phyloP scores from a whole-genome alignment of 2,888 invertebrate species.

The Trisateles emortualis region DNA sequence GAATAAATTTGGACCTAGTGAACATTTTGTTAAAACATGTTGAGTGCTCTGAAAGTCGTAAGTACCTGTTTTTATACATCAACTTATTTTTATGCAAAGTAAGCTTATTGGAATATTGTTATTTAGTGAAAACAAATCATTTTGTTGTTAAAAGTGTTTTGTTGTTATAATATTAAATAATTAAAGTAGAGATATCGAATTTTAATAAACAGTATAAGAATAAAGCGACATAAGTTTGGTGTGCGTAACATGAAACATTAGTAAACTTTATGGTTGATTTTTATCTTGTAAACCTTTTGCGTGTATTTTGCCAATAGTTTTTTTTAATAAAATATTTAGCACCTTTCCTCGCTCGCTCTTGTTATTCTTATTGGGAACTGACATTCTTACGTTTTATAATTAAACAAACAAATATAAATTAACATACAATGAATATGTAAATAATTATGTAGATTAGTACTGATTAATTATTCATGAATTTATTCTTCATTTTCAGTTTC shows the following conservation, averaged over 20 bases:
- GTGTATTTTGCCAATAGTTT: slow-evolving; percentile 2
- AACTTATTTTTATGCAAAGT: slow-evolving; percentile 17
- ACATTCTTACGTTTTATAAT: background rate
- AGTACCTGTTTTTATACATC: slow-evolving; percentile 48
- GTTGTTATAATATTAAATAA: background rate
- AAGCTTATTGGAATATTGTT: background rate
- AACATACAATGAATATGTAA: background rate
- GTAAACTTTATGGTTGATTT: background rate
- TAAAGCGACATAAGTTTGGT: slow-evolving; percentile 34
- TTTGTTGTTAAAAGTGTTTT: too few relatives aligned
- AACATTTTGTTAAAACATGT: slow-evolving; percentile 50
- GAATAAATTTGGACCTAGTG: slow-evolving; percentile 39
- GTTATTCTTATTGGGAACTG: background rate
- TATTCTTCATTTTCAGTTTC: slow-evolving; percentile 59
- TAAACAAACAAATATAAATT: background rate
- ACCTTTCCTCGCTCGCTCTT: background rate
- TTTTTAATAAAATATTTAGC: background rate
- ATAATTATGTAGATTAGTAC: background rate
- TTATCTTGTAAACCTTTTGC: slow-evolving; percentile 12
- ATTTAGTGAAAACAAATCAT: too few relatives aligned
- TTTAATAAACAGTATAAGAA: slow-evolving; percentile 9
- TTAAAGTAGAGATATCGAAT: background rate
- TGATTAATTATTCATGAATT: background rate
- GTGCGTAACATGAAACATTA: slow-evolving; percentile 24
- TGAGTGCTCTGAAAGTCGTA: slow-evolving; percentile 58